Base-by-base conservation (phyloP, 2,113 vertebrate species). In the Tychaedon coryphoeus region DNA sequence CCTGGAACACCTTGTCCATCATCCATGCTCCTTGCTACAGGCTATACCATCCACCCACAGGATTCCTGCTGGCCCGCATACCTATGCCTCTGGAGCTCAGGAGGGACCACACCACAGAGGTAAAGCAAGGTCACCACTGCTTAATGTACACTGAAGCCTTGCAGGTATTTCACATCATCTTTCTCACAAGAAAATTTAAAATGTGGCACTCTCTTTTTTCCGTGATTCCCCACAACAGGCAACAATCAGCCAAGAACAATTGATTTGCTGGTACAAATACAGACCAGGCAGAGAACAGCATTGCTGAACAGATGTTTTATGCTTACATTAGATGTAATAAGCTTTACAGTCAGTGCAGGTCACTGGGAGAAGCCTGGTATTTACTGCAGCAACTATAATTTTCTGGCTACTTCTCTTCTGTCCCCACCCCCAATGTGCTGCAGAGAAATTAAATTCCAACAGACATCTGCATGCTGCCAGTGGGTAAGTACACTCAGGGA, bases 381-480 rank as follows among this genome's bases (percentile, higher is more conserved):
- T 95, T 93, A 94, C 79, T 88, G 93, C 95, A 97, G 92, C 64
- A 92, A 86, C 75, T 64, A 56, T 69, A 36, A 96, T 95, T 90
- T 94, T 94, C 90, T 57, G 82, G 78, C 94, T 93, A 86, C 79
- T 93, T 96, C 73, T 76, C 69, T 93, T 86, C 43, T 77, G 88
- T 90, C 72, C 67, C 95, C 82, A 80, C 82, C 92, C 81, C 45
- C 74, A 86, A 42, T 0, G 0, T 40, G 58, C 87, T 92, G 92
- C 94, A 96, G 86, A 90, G 88, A 88, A 95, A 96, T 96, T 92
- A 93, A 93, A 95, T 92, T 96, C 90, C 82, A 80, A 23, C 77
- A 94, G 93, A 86, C 60, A 97, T 90, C 92, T 96, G 93, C n/a
- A 34, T 71, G 85, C 48, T 92, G 89, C 88, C 69, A 83, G 60